A percentile compares a stretch with the other conserved stretches of the same genome.
Evolutionary conservation across 2,888 invertebrate genomes (phyloP).

Genomic region (Eueremaeus valkanovi): DNA sequence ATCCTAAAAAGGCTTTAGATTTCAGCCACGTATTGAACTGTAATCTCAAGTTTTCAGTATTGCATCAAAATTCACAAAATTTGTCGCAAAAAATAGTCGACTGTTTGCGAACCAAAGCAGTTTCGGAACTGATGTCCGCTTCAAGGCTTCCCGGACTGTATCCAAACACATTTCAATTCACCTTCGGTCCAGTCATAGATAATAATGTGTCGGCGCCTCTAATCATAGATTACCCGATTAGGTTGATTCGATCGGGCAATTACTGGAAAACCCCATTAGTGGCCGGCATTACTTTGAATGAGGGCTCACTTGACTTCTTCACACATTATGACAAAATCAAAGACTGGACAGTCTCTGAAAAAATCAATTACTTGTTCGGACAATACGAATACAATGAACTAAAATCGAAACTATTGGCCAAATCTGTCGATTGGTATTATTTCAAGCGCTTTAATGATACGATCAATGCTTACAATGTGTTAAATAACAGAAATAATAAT

Average conservation of each 20-base stretch:
- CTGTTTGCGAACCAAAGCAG: conserved; percentile 40
- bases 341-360: not conserved
- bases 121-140: conserved; percentile 22
- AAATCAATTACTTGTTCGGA: not conserved
- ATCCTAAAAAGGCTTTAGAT: conserved; percentile 16
- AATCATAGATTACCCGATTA: conserved; percentile 36
- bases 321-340: conserved; percentile 34
- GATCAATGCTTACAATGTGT: not conserved
- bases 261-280: conserved; percentile 34
- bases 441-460: conserved; percentile 24
- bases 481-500: not conserved
- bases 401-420: not conserved
- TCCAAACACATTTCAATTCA: conserved; percentile 33
- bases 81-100: conserved; percentile 12
- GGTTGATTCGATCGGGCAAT: conserved; percentile 37
- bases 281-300: conserved; percentile 11
- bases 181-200: conserved; percentile 42
- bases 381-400: conserved; percentile 21
- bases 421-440: conserved; percentile 20
- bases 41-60: not conserved
- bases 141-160: conserved; percentile 24
- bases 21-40: conserved; percentile 37
- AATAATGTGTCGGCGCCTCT: conserved; percentile 32
- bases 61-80: not conserved
- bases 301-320: conserved; percentile 41